A percentile compares a stretch with the other conserved stretches of the same genome.
phyloP scores from a whole-genome alignment of 1,140 invertebrate species.

The Drosophila ironensis region DNA sequence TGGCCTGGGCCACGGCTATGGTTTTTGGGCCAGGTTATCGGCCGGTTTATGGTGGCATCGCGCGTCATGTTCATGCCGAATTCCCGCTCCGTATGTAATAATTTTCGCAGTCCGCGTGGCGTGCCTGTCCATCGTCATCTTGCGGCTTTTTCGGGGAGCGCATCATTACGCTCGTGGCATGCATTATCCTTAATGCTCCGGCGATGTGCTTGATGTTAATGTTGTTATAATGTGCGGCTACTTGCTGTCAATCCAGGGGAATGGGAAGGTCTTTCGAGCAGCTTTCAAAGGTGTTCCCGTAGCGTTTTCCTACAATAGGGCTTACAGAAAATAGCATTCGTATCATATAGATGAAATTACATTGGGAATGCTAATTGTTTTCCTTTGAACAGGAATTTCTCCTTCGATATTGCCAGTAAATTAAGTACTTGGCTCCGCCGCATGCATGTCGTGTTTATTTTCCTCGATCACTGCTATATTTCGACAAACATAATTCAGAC shows the following conservation, averaged over 20 bases:
- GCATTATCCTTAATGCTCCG: constrained; percentile 38
- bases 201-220: constrained; percentile 48
- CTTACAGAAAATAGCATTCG: too few relatives aligned
- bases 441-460: background rate
- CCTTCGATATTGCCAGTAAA: background rate
- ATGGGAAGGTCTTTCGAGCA: background rate
- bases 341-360: too few relatives aligned
- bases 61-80: constrained; percentile 74
- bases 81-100: constrained; percentile 63
- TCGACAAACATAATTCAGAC: constrained; percentile 42
- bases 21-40: constrained; percentile 60
- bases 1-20: constrained; percentile 35
- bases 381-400: constrained; percentile 10
- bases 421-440: constrained; percentile 22
- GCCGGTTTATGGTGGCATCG: constrained; percentile 74
- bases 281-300: too few relatives aligned
- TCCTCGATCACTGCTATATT: constrained; percentile 36
- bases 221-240: constrained; percentile 57
- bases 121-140: constrained; percentile 43
- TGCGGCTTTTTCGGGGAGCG: constrained; percentile 26
- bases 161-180: constrained; percentile 46
- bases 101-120: constrained; percentile 57
- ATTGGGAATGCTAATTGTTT: too few relatives aligned
- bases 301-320: too few relatives aligned
- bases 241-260: constrained; percentile 38